Conservation (phyloP, 35 echinoderm and acorn worm genomes). For the Heliocidaris tuberculata region DNA sequence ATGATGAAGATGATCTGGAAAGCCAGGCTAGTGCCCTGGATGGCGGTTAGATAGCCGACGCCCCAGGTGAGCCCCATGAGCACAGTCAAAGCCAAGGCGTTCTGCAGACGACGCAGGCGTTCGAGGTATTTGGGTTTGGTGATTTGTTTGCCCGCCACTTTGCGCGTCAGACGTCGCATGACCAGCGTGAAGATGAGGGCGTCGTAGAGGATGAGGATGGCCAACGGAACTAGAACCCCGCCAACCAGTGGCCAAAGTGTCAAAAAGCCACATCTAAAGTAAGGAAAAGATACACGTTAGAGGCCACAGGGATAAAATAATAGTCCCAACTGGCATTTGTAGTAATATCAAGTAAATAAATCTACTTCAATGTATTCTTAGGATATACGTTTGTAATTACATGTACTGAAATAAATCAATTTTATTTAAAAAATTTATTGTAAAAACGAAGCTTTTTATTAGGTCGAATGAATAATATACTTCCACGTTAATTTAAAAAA, state of each 20-base stretch:
- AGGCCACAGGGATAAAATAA: background rate
- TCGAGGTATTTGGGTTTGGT: slow-evolving; percentile 34
- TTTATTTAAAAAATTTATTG: too few species aligned
- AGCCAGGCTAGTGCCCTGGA: slow-evolving; percentile 39
- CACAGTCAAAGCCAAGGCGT: slow-evolving; percentile 53
- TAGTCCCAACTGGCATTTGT: too few species aligned
- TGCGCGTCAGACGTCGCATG: slow-evolving; percentile 10
- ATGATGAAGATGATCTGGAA: slow-evolving; percentile 71
- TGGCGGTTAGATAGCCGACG: slow-evolving; percentile 58
- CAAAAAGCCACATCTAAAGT: slow-evolving; percentile 24
- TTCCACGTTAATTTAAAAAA: too few species aligned
- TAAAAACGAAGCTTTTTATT: too few species aligned
- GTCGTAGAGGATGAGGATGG: slow-evolving; percentile 24
- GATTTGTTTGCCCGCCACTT: slow-evolving; percentile 38
- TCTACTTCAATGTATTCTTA: too few species aligned
- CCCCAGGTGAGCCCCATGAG: slow-evolving; percentile 64
- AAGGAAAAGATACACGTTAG: too few species aligned
- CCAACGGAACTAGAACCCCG: slow-evolving; percentile 25
- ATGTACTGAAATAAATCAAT: too few species aligned
- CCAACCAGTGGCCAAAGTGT: slow-evolving; percentile 29
- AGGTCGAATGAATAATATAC: too few species aligned
- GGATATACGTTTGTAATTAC: too few species aligned
- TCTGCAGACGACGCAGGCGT: slow-evolving; percentile 4
- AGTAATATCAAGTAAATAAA: too few species aligned
- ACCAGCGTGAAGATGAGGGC: background rate